These are phyloP conservation scores for Orthonevra nobilis DNA, from an alignment of 2,888 invertebrate genomes.

Conservation along the genomic window DNA sequence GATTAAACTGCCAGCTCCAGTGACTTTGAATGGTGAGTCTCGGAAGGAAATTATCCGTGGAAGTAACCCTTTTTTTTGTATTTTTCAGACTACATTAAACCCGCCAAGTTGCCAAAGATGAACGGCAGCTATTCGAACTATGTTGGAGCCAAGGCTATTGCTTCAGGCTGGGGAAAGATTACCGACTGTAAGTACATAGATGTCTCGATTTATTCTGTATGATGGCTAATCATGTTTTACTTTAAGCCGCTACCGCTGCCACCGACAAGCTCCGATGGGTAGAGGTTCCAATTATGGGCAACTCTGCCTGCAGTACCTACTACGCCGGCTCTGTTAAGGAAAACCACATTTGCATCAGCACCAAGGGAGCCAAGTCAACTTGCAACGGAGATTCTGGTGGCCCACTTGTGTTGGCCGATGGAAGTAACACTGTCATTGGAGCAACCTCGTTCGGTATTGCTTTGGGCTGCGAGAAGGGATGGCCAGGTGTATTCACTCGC, in stretches of 20 bases:
- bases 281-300: constrained; percentile 72
- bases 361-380: constrained; percentile 73
- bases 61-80: background rate
- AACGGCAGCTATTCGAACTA: constrained; percentile 74
- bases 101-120: constrained; percentile 73
- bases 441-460: constrained; percentile 76
- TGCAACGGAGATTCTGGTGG: constrained; percentile 79
- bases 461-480: constrained; percentile 76
- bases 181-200: constrained; percentile 73
- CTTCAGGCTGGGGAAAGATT: constrained; percentile 80
- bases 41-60: background rate
- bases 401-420: constrained; percentile 74
- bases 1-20: constrained; percentile 78
- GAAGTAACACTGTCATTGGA: constrained; percentile 74
- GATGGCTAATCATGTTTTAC: no score
- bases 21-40: constrained; percentile 78
- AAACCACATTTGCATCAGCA: constrained; percentile 75
- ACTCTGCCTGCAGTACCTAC: constrained; percentile 72
- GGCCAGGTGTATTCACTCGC: constrained; percentile 78
- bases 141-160: constrained; percentile 74
- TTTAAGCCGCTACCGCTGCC: constrained; percentile 60
- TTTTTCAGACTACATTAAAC: constrained; percentile 72
- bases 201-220: background rate
- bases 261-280: constrained; percentile 73
- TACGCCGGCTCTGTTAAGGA: constrained; percentile 64